Conservation (phyloP, 2,113 vertebrate genomes). For the Sula dactylatra region DNA sequence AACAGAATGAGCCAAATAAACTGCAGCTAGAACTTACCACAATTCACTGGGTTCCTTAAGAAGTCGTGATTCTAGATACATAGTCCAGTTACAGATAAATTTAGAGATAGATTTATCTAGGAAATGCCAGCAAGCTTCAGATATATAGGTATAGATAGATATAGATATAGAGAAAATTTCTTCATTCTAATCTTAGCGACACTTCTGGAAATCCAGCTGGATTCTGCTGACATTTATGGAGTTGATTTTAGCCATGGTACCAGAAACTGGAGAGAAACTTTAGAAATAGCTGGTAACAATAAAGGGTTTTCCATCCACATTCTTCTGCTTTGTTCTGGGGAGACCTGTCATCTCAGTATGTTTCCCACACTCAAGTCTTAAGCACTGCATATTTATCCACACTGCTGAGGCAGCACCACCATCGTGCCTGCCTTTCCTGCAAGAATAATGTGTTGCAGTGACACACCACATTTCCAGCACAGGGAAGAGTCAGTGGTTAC, state of each 20-base stretch:
- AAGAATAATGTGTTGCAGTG: not conserved
- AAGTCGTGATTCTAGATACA: not conserved
- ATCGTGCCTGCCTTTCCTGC: not conserved
- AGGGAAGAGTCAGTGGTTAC: not conserved
- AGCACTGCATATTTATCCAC: not conserved
- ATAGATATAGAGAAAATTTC: not conserved
- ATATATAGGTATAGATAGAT: not conserved
- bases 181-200: not conserved
- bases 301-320: not conserved
- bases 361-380: not conserved
- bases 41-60: not conserved
- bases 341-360: not conserved
- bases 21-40: not conserved
- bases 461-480: not conserved
- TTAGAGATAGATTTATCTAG: not conserved
- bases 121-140: not conserved
- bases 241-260: not conserved
- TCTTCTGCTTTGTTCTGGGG: not conserved
- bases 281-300: not conserved
- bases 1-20: not conserved
- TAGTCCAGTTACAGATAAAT: not conserved
- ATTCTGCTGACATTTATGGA: not conserved
- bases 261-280: not conserved
- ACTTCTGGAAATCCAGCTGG: not conserved
- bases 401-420: not conserved